A percentile compares a stretch with the other conserved stretches of the same genome.
Conservation (phyloP, 2,113 vertebrate genomes). For the Australoheros scitulus region DNA sequence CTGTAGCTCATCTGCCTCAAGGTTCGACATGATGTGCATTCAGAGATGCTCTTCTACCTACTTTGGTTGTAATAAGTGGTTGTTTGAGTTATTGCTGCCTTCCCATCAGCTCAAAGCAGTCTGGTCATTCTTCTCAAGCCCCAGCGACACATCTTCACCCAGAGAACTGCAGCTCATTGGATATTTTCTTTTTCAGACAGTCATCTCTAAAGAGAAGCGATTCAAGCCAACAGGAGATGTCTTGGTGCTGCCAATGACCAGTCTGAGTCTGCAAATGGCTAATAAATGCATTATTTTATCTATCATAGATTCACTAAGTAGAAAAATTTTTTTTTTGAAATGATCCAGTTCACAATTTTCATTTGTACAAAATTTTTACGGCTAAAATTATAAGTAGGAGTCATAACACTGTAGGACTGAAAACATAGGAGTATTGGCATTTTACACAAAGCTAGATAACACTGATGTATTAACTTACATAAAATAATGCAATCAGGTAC, state of each 20-base stretch:
- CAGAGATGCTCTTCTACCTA: accelerated
- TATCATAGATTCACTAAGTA: too few relatives aligned
- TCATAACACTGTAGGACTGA: neutral
- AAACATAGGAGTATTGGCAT: neutral
- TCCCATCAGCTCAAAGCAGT: neutral
- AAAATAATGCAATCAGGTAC: neutral
- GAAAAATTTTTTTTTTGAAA: neutral
- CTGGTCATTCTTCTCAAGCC: neutral
- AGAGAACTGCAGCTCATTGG: neutral
- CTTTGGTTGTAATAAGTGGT: neutral
- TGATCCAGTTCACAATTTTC: neutral
- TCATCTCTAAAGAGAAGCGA: too few relatives aligned
- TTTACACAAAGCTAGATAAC: neutral
- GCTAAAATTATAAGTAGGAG: neutral
- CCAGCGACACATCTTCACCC: neutral
- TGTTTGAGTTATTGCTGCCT: accelerated
- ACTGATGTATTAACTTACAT: neutral
- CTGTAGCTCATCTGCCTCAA: accelerated
- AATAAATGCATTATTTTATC: neutral
- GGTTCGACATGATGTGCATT: neutral
- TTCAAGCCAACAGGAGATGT: too few relatives aligned
- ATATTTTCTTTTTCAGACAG: too few relatives aligned
- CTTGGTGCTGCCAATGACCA: accelerated
- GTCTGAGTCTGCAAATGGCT: neutral
- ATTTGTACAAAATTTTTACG: neutral